Evolutionary conservation across 2,797 vertebrate genomes (phyloP).

Genomic region (Urocyon cinereoargenteus): DNA sequence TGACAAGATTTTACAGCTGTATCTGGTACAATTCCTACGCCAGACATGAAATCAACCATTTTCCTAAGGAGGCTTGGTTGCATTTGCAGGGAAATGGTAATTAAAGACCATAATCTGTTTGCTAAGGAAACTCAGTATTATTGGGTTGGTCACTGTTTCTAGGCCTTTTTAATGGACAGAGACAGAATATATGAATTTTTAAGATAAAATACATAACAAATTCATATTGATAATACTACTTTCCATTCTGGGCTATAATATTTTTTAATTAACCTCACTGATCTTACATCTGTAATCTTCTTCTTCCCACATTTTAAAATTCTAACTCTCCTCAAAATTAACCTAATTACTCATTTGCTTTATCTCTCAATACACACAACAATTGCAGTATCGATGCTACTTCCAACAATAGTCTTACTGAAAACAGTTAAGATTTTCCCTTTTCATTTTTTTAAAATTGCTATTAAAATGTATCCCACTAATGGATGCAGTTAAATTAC

Average conservation of each 20-base stretch:
- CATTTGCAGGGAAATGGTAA: background rate
- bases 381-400: background rate
- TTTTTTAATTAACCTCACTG: slow-evolving; percentile 45
- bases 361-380: background rate
- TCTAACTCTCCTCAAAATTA: slow-evolving; percentile 13
- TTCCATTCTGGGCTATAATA: background rate
- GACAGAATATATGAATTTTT: slow-evolving; percentile 2
- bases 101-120: background rate
- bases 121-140: background rate
- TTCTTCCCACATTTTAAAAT: background rate
- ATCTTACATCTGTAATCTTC: background rate
- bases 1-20: background rate
- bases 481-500: background rate
- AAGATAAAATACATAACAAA: background rate
- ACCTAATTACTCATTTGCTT: background rate
- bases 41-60: slow-evolving; percentile 7
- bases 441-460: background rate
- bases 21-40: background rate
- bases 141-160: background rate
- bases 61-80: background rate
- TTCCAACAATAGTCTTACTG: background rate
- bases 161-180: slow-evolving; percentile 4
- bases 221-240: slow-evolving; percentile 30
- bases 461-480: background rate
- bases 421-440: background rate